phyloP scores from a whole-genome alignment of 2,797 vertebrate species.

The Aphelocoma californica region DNA sequence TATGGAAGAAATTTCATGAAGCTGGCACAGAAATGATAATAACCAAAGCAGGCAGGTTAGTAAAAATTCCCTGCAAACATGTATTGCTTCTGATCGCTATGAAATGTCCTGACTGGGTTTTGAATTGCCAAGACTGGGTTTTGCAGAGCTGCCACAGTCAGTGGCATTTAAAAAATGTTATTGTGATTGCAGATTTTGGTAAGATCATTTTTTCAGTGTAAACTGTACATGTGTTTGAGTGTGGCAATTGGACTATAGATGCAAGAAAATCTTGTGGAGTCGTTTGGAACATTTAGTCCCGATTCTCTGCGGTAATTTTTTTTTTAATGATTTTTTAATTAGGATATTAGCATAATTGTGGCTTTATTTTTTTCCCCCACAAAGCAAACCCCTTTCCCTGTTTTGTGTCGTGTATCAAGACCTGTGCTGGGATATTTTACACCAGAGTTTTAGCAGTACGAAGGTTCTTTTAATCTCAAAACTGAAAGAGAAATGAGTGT shows the following conservation, averaged over 20 bases:
- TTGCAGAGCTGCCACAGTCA: not conserved
- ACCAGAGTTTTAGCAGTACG: fast-evolving
- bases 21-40: slow-evolving; percentile 99
- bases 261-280: not conserved
- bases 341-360: not conserved
- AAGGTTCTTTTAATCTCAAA: not conserved
- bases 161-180: not conserved
- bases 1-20: slow-evolving; percentile 98
- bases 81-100: not conserved
- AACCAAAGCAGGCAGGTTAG: slow-evolving; percentile 96
- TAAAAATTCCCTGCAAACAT: not conserved
- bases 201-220: fast-evolving
- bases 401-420: not conserved
- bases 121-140: not conserved
- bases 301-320: not conserved
- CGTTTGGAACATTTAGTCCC: not conserved
- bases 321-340: not conserved
- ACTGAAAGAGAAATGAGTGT: not conserved
- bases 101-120: not conserved
- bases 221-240: not conserved
- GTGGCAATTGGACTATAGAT: not conserved
- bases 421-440: not conserved
- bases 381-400: not conserved
- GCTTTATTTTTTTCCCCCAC: fast-evolving
- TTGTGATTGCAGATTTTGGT: not conserved